Percentiles rank a stretch among this genome's conserved stretches.
These are phyloP conservation scores for Hylia prasina DNA, from an alignment of 2,113 vertebrate species.

Conservation along the genomic window DNA sequence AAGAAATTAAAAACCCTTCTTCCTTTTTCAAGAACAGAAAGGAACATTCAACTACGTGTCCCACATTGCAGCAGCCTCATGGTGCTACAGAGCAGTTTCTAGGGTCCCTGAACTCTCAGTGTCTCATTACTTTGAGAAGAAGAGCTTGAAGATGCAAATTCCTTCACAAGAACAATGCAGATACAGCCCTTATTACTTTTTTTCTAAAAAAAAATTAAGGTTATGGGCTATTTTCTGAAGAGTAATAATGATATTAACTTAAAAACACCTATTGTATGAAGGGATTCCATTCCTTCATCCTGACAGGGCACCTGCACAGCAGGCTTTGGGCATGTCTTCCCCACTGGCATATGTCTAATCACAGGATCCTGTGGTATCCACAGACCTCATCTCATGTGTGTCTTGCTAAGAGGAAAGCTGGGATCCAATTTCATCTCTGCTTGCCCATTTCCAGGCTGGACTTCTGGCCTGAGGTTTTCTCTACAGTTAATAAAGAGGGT, in stretches of 20 bases:
- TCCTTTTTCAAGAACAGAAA: neutral
- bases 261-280: neutral
- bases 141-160: neutral
- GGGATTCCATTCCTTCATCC: neutral
- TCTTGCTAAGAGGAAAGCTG: neutral
- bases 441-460: neutral
- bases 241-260: neutral
- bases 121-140: neutral
- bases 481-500: neutral
- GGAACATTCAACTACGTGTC: fast-evolving
- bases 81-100: neutral
- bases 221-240: neutral
- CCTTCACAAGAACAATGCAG: neutral
- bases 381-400: neutral
- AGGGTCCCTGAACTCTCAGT: neutral
- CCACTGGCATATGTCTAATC: neutral
- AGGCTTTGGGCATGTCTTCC: neutral
- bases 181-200: neutral
- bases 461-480: neutral
- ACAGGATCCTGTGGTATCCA: neutral
- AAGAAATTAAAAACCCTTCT: neutral
- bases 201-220: too few relatives aligned
- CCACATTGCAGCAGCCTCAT: neutral
- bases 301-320: neutral
- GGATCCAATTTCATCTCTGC: neutral